Base-by-base conservation (phyloP, 2,888 invertebrate species). In the Entomobrya multifasciata region DNA sequence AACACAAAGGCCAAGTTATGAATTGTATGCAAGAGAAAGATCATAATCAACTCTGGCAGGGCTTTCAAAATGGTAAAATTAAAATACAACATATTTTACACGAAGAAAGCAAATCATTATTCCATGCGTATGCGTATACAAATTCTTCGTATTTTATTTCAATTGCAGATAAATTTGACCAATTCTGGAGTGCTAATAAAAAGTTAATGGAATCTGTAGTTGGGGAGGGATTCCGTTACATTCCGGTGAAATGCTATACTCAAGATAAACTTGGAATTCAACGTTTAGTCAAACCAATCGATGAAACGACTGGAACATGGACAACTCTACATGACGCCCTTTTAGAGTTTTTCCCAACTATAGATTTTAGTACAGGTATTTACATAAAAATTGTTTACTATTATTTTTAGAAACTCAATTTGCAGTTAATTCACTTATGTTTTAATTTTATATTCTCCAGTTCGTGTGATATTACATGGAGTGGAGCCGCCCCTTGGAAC, bases 171-270 rank as follows among this genome's bases (percentile, higher is more conserved):
- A 98, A 98, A 93, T 99, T 99, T 93, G 99, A 99, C 93, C 99
- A 99, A 93, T 99, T 99, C 93, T 99, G 99, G 99, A 96, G 97
- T 2, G 96, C 99, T 13, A 99, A 99, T 92, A 95, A 97, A 91
- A 95, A 97, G 92, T 93, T 99, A 79, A 99, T 99, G 99, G 98
- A 98, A 92, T 91, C 92, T 57, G 94, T 95, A 0, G 94, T 94
- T 89, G 95, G 95, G 77, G 96, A 96, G 76, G 95, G 95, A 91
- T 89, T 89, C 70, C 82, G 86, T 15, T 95, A 96, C 93, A 96
- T 98, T 94, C 98, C 98, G 79, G 95, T 98, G 89, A 95, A 97
- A 91, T 96, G 97, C 93, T 97, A 97, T 92, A 93, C 93, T 91
- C 94, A 91, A 92, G 57, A 92, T 62, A 95, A 96, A 92, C 95